Evolutionary conservation across 30 jellyfish, hydroid and myxozoan genomes (phyloP).

Genomic region (Nemopilema nomurai): DNA sequence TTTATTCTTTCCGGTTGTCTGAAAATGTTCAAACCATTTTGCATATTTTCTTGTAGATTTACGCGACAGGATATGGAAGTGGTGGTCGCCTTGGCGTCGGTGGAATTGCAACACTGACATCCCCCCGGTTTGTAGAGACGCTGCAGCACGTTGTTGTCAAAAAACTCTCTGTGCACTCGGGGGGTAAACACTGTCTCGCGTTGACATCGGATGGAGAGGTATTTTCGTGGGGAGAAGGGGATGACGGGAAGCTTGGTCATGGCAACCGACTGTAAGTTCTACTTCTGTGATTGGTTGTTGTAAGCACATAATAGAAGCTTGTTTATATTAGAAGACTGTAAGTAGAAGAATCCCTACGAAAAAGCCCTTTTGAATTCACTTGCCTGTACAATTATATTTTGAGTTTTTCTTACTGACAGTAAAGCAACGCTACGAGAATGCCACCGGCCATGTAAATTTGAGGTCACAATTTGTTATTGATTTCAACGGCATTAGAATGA

Average conservation of each 20-base stretch:
- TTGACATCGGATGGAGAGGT: slow-evolving; percentile 95
- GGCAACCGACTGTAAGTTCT: slow-evolving; percentile 88
- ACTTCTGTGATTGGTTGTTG: not conserved
- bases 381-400: too few relatives aligned
- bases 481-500: too few relatives aligned
- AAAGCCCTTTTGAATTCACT: too few relatives aligned
- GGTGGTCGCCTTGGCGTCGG: slow-evolving; percentile 94
- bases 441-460: too few relatives aligned
- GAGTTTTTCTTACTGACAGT: too few relatives aligned
- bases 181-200: slow-evolving; percentile 97
- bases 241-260: slow-evolving; percentile 96
- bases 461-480: too few relatives aligned
- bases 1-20: not conserved
- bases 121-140: slow-evolving; percentile 82
- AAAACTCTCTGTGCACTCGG: slow-evolving; percentile 91
- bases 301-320: not conserved
- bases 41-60: slow-evolving; percentile 44
- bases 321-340: not conserved
- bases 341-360: not conserved
- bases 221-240: slow-evolving; percentile 98
- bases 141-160: slow-evolving; percentile 79
- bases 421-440: too few relatives aligned
- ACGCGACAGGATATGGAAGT: slow-evolving; percentile 90
- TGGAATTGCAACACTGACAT: slow-evolving; percentile 64
- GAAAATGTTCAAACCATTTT: not conserved